A percentile compares a stretch with the other conserved stretches of the same genome.
Evolutionary conservation across 2,888 invertebrate species (phyloP).

Genomic region (Drosophila infuscata): DNA sequence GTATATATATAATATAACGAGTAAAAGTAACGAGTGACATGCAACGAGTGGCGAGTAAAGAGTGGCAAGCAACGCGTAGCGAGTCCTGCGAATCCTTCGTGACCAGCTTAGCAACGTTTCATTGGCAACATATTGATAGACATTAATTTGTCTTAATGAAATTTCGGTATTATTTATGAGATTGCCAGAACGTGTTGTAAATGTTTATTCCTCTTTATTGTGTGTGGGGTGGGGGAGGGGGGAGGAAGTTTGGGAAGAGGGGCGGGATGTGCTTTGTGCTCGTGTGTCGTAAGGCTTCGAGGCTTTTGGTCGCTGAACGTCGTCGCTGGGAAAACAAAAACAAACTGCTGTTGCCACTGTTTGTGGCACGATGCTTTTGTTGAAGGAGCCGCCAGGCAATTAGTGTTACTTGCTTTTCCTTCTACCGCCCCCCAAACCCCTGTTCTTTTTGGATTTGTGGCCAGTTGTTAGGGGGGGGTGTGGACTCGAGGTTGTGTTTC

Average conservation of each 20-base stretch:
- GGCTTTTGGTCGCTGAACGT: slow-evolving; percentile 19
- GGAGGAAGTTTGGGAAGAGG: neutral
- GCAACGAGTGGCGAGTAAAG: neutral
- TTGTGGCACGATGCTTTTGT: slow-evolving; percentile 43
- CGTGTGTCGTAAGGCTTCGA: slow-evolving; percentile 53
- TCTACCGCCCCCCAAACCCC: neutral
- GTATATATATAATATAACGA: neutral
- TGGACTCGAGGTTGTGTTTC: slow-evolving; percentile 35
- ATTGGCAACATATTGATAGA: slow-evolving; percentile 85
- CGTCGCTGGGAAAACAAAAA: slow-evolving; percentile 63
- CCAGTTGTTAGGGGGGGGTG: slow-evolving; percentile 44
- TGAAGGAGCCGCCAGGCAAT: slow-evolving; percentile 63
- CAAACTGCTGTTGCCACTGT: slow-evolving; percentile 59
- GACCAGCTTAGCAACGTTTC: slow-evolving; percentile 24
- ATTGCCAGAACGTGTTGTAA: slow-evolving; percentile 80
- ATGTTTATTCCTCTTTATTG: slow-evolving; percentile 24
- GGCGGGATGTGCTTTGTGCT: slow-evolving; percentile 26
- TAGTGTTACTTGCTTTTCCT: slow-evolving; percentile 54
- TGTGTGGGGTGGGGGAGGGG: slow-evolving; percentile 18
- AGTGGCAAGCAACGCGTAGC: slow-evolving; percentile 4
- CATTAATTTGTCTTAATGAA: slow-evolving; percentile 86
- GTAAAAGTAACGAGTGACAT: neutral
- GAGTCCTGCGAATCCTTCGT: slow-evolving; percentile 1
- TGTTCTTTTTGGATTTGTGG: slow-evolving; percentile 44
- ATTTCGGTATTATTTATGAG: slow-evolving; percentile 84